Evolutionary conservation across 2,113 vertebrate genomes (phyloP), one percentile per base, ranked within the genome.

Genomic region (Noturus placidus): DNA sequence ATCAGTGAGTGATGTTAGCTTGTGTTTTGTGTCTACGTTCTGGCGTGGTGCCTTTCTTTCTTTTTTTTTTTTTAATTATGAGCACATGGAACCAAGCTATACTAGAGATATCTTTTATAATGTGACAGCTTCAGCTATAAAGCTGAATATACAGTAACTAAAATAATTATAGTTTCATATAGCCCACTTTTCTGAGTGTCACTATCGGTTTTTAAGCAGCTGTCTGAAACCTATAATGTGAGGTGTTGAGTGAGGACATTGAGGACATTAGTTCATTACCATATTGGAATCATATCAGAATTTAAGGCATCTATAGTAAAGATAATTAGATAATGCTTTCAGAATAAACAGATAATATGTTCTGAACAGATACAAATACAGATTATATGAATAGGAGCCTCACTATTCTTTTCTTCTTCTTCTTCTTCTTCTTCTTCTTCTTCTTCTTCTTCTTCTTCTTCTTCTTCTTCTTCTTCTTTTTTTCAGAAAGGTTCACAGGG

Each of bases 1-100:
- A 84, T 90, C 83, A 77, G 87, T 91, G 91, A 91, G 82, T 89
- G 90, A 81, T 50, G 76, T 81, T 80, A 69, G 61, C 61, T 80
- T 86, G 85, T 81, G 85, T 50, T 85, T 59, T 85, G 56, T 72
- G 70, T 74, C 67, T 85, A n/a, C 46, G 11, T 65, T 10, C 50
- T 86, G 72, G 33, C 42, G 57, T 25, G 30, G 6, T 33, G 56
- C 46, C 74, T 54, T 35, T 67, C 8, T 27, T 69, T 42, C 22
- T 80, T 86, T 57, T 52, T 79, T 86, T 17, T 56, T 15, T 79
- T 33, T 79, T 35, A 63, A 80, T 61, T 17, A 38, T 81, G 76
- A 33, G 15, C 61, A 81, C 65, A 86, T 86, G 56, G 70, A 61
- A 13, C 56, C 30, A 59, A 81, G 33, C 54, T 74, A n/a, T n/a